These are phyloP conservation scores for Drosophila algonquin DNA, from an alignment of 2,888 invertebrate genomes.

Conservation along the genomic window DNA sequence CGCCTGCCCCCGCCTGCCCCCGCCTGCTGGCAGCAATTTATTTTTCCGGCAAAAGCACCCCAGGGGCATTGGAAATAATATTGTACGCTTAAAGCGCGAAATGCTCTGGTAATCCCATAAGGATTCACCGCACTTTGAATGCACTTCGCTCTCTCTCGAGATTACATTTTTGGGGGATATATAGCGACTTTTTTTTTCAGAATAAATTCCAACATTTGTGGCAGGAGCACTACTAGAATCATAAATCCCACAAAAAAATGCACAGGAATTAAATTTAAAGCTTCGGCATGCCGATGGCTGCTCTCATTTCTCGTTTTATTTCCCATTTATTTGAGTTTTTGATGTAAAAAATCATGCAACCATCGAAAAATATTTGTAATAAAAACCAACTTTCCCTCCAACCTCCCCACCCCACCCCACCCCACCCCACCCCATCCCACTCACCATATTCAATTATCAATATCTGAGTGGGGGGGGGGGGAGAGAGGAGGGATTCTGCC, in stretches of 20 bases:
- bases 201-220: too few relatives aligned
- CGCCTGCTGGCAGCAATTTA: slow-evolving; percentile 38
- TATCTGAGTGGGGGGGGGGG: slow-evolving; percentile 16
- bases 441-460: slow-evolving; percentile 44
- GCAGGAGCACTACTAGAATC: background rate
- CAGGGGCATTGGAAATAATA: slow-evolving; percentile 44
- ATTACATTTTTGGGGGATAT: too few relatives aligned
- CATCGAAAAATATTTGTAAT: slow-evolving; percentile 6
- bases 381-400: too few relatives aligned
- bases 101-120: slow-evolving; percentile 38
- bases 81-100: slow-evolving; percentile 39
- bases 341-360: background rate
- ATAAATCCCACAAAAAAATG: background rate
- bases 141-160: background rate
- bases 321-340: slow-evolving; percentile 25
- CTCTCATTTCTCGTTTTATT: slow-evolving; percentile 5
- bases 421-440: too few relatives aligned
- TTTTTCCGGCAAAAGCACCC: slow-evolving; percentile 34
- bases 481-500: slow-evolving; percentile 6
- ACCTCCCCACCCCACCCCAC: too few relatives aligned
- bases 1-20: slow-evolving; percentile 1
- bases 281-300: background rate
- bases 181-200: too few relatives aligned
- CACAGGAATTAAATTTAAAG: slow-evolving; percentile 1
- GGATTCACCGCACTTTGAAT: slow-evolving; percentile 17